phyloP scores from a whole-genome alignment of 2,888 invertebrate species.

The Drepana falcataria region DNA sequence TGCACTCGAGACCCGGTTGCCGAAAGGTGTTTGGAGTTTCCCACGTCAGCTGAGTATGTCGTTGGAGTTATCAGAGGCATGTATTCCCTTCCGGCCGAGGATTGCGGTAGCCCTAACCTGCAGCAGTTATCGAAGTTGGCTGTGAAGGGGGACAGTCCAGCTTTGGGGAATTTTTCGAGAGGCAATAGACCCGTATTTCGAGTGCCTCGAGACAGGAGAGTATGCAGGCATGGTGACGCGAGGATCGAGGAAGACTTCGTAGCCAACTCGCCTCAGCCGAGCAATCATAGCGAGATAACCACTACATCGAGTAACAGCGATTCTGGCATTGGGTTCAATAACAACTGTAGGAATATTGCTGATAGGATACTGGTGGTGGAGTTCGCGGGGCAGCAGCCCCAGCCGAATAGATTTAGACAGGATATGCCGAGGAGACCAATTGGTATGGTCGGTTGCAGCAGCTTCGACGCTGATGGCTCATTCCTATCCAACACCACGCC shows the following conservation, averaged over 20 bases:
- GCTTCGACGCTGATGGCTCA: slow-evolving; percentile 66
- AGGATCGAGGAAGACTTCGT: slow-evolving; percentile 71
- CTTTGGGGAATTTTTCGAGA: slow-evolving; percentile 57
- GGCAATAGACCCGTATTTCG: slow-evolving; percentile 55
- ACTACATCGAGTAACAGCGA: slow-evolving; percentile 95
- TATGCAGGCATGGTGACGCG: slow-evolving; percentile 51
- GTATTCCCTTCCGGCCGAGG: slow-evolving; percentile 80
- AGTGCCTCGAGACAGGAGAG: slow-evolving; percentile 51
- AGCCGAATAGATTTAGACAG: slow-evolving; percentile 48
- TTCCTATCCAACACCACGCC: slow-evolving; percentile 72
- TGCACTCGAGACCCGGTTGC: slow-evolving; percentile 89
- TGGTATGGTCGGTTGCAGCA: slow-evolving; percentile 62
- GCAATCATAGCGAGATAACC: slow-evolving; percentile 88
- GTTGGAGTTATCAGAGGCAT: slow-evolving; percentile 85
- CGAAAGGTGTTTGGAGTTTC: slow-evolving; percentile 92
- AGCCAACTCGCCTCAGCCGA: slow-evolving; percentile 91
- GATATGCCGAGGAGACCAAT: slow-evolving; percentile 59
- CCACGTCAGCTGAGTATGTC: slow-evolving; percentile 88
- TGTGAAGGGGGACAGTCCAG: slow-evolving; percentile 66
- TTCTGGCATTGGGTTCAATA: slow-evolving; percentile 95
- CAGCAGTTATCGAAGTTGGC: slow-evolving; percentile 67
- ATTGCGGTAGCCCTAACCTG: slow-evolving; percentile 56
- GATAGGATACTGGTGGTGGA: slow-evolving; percentile 89
- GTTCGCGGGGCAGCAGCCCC: slow-evolving; percentile 75
- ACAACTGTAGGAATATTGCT: slow-evolving; percentile 90